A percentile compares a stretch with the other conserved stretches of the same genome.
These are phyloP conservation scores for Dendrocincla fuliginosa DNA, from an alignment of 2,797 vertebrate genomes.

Conservation along the genomic window DNA sequence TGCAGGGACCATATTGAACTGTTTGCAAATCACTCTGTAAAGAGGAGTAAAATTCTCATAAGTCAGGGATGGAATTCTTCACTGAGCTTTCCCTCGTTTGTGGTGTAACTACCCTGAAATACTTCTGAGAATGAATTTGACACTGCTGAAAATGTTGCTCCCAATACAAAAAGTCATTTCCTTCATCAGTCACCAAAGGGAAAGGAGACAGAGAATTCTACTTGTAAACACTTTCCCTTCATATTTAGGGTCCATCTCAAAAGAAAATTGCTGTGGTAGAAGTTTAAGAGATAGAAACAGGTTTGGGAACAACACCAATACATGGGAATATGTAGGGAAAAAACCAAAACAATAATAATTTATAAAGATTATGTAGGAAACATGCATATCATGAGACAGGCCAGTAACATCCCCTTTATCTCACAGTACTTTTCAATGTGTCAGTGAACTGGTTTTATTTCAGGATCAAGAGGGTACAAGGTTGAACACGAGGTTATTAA, in stretches of 20 bases:
- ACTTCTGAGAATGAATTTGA: background rate
- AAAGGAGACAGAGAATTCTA: background rate
- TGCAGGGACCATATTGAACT: background rate
- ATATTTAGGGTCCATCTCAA: background rate
- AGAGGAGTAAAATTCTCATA: background rate
- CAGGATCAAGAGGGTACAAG: background rate
- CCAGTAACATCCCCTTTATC: background rate
- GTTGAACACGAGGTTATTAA: background rate
- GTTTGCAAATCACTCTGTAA: background rate
- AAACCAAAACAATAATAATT: background rate
- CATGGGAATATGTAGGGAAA: background rate
- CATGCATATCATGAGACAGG: rapidly evolving
- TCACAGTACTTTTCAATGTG: background rate
- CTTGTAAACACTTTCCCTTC: background rate
- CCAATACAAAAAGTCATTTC: background rate
- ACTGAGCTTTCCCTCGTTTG: background rate
- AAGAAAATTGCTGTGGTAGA: background rate
- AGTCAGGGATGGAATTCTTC: background rate
- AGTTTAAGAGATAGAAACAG: background rate
- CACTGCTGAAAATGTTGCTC: background rate
- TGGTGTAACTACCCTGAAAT: background rate
- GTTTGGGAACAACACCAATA: background rate
- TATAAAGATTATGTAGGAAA: background rate
- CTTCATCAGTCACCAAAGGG: background rate
- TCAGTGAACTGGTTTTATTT: background rate